Evolutionary conservation across 1,140 invertebrate species (phyloP).

Genomic region (Cydia amplana): DNA sequence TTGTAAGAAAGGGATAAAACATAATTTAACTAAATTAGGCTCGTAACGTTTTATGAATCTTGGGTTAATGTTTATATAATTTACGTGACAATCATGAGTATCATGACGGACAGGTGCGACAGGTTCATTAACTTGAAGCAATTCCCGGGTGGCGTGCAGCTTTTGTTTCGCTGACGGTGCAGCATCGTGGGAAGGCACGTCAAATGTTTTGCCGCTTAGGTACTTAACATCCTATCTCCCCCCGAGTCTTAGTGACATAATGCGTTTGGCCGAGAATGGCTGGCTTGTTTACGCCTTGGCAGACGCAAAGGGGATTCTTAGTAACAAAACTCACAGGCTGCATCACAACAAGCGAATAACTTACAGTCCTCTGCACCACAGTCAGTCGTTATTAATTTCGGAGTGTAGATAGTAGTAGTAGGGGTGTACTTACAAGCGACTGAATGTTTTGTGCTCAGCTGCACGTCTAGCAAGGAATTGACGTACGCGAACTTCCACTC

Average conservation of each 20-base stretch:
- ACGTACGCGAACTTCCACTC: too few relatives aligned
- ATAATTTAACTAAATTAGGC: too few relatives aligned
- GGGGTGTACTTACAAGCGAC: too few relatives aligned
- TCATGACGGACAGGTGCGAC: neutral
- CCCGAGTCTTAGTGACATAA: neutral
- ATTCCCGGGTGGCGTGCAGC: neutral
- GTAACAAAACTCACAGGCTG: neutral
- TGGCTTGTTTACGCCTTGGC: slow-evolving; percentile 2
- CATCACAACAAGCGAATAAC: neutral
- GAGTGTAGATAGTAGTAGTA: neutral
- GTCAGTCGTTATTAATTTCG: neutral
- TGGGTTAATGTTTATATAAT: too few relatives aligned
- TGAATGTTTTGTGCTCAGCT: too few relatives aligned
- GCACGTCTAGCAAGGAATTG: too few relatives aligned
- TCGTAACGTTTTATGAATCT: too few relatives aligned
- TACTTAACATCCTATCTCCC: neutral
- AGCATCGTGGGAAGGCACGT: slow-evolving; percentile 15
- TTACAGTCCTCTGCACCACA: neutral
- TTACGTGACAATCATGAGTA: neutral
- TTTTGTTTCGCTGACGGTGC: slow-evolving; percentile 9
- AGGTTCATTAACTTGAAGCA: slow-evolving; percentile 4
- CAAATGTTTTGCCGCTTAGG: neutral
- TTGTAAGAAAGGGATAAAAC: too few relatives aligned
- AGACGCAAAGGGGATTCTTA: neutral
- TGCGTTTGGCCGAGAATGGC: neutral